Evolutionary conservation across 2,113 vertebrate species (phyloP).

Genomic region (Eulemur rufifrons): DNA sequence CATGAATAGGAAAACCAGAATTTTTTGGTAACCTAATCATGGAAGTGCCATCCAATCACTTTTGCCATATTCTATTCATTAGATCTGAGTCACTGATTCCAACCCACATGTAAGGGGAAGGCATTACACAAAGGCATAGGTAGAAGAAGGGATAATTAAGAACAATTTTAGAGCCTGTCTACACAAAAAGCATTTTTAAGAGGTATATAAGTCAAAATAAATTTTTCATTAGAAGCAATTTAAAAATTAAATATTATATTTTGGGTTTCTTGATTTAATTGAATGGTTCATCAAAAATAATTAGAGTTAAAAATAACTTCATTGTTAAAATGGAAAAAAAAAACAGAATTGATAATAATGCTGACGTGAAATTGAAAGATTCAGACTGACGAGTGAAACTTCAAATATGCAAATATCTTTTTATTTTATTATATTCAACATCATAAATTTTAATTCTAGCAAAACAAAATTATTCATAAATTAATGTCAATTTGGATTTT

Average conservation of each 20-base stretch:
- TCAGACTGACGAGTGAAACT: background rate
- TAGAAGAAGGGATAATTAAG: background rate
- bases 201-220: background rate
- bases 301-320: constrained; percentile 22
- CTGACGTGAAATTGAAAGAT: constrained; percentile 17
- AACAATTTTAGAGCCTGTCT: background rate
- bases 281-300: background rate
- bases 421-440: constrained; percentile 8
- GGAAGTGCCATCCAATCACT: background rate
- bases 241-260: background rate
- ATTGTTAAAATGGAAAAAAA: background rate
- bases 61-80: background rate
- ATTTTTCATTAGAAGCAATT: constrained; percentile 8
- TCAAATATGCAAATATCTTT: constrained; percentile 17
- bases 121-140: background rate
- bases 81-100: background rate
- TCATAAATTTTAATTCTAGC: constrained; percentile 1
- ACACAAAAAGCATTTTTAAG: background rate
- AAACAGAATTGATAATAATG: background rate
- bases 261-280: background rate
- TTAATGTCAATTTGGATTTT: background rate
- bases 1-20: background rate
- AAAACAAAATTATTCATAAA: background rate
- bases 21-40: background rate
- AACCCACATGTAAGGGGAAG: background rate